A percentile compares a stretch with the other conserved stretches of the same genome.
Evolutionary conservation across 2,797 vertebrate genomes (phyloP).

Genomic region (Prunella strophiata): DNA sequence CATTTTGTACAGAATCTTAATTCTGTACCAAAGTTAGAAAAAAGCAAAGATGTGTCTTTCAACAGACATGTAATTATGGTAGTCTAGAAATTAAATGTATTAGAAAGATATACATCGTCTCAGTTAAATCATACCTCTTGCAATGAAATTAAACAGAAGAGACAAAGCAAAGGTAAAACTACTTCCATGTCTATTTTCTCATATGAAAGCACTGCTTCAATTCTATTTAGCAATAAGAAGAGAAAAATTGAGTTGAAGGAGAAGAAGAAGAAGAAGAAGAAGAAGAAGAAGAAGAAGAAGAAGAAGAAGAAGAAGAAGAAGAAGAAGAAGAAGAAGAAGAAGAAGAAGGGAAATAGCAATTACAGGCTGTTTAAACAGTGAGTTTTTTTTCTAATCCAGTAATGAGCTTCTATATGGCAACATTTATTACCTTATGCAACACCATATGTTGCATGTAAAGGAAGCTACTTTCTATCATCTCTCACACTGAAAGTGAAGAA

Average conservation of each 20-base stretch:
- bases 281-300: neutral
- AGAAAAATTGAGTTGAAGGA: neutral
- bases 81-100: neutral
- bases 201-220: neutral
- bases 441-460: slow-evolving; percentile 45
- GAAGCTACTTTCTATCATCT: slow-evolving; percentile 16
- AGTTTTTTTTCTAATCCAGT: neutral
- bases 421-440: slow-evolving; percentile 45
- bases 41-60: neutral
- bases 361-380: neutral
- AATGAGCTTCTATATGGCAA: neutral
- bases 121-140: neutral
- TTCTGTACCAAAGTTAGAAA: neutral
- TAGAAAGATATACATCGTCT: neutral
- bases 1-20: neutral
- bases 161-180: neutral
- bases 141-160: neutral
- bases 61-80: neutral
- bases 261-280: too few species aligned
- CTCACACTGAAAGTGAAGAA: slow-evolving; percentile 3
- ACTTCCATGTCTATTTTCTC: neutral
- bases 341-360: neutral
- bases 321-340: too few species aligned
- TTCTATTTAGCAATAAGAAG: neutral
- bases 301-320: neutral